These are phyloP conservation scores for Saguinus midas DNA, from an alignment of 2,113 vertebrate genomes.

Conservation along the genomic window DNA sequence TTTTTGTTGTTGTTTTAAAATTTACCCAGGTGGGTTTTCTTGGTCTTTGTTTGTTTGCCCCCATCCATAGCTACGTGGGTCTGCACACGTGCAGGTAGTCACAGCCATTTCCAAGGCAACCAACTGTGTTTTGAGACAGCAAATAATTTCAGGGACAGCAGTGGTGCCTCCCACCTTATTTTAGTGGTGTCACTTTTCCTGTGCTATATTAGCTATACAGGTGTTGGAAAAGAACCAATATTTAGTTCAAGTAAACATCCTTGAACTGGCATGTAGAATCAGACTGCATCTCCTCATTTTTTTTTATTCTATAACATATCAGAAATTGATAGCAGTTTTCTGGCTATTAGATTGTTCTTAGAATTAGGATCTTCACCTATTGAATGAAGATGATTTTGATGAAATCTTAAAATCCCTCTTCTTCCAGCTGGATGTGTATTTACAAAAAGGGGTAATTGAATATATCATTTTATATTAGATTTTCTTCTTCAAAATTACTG, in stretches of 20 bases:
- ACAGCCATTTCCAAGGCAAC: conserved; percentile 44
- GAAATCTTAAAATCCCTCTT: background rate
- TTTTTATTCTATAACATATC: background rate
- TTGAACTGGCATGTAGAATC: background rate
- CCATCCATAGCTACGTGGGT: background rate
- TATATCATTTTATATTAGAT: background rate
- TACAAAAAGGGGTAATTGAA: background rate
- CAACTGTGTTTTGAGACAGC: conserved; percentile 4
- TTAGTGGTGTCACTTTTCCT: background rate
- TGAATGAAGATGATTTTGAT: conserved; percentile 32
- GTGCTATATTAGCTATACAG: background rate
- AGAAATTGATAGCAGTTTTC: background rate
- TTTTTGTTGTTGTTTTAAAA: conserved; percentile 45
- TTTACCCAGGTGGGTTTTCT: background rate
- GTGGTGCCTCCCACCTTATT: background rate
- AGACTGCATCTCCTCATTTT: background rate
- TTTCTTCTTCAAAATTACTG: conserved; percentile 31
- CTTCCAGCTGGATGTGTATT: background rate
- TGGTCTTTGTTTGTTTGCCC: background rate
- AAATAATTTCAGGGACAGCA: conserved; percentile 3
- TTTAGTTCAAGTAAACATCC: background rate
- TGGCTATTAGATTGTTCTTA: background rate
- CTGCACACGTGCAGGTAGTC: background rate
- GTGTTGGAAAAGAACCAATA: conserved; percentile 4
- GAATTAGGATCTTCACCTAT: background rate